Evolutionary conservation across 2,888 invertebrate genomes (phyloP).

Genomic region (Diarsia rubi): DNA sequence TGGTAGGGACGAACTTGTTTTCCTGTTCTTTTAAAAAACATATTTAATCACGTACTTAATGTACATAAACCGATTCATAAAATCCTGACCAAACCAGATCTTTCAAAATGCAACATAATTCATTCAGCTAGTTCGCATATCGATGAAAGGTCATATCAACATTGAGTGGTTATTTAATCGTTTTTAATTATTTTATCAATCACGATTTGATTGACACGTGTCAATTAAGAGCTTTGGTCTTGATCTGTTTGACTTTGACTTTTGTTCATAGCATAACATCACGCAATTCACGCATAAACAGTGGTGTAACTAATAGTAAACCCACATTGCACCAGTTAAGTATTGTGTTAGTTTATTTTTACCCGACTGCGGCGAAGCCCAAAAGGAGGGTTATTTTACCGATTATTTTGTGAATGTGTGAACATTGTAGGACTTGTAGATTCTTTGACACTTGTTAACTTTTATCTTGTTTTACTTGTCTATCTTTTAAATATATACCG

Average conservation of each 20-base stretch:
- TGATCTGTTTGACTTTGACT: conserved; percentile 24
- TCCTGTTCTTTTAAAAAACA: neutral
- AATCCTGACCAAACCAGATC: conserved; percentile 24
- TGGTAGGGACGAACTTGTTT: neutral
- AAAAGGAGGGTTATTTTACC: no score
- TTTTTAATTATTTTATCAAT: conserved; percentile 34
- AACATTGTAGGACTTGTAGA: no score
- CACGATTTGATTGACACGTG: conserved; percentile 12
- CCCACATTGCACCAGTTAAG: no score
- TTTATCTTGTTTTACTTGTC: no score
- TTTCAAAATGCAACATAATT: conserved; percentile 14
- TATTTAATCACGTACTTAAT: neutral
- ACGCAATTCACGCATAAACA: no score
- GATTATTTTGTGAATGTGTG: no score
- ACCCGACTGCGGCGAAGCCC: no score
- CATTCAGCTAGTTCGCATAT: conserved; percentile 28
- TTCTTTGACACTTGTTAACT: no score
- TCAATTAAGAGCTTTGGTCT: conserved; percentile 32
- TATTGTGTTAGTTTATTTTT: no score
- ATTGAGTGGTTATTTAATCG: conserved; percentile 13
- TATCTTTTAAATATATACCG: no score
- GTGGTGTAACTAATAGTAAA: no score
- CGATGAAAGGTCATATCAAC: conserved; percentile 41
- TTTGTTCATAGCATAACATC: neutral
- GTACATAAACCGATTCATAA: neutral